Evolutionary conservation across 2,888 invertebrate genomes (phyloP), one percentile per base, ranked within the genome.

Genomic region (Drosophila merina): DNA sequence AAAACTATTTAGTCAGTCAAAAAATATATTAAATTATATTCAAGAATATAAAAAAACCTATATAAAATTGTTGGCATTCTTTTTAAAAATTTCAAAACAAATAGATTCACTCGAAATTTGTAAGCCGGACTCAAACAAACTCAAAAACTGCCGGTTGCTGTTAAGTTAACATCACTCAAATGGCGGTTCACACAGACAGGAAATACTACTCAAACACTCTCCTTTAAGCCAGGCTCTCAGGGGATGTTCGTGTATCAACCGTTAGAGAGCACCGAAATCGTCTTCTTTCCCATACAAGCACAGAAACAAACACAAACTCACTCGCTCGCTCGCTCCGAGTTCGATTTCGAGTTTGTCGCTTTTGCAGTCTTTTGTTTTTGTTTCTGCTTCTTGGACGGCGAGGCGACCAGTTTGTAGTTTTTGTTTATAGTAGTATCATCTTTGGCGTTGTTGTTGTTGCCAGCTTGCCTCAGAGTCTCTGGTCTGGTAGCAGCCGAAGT

Each of bases 321-420:
- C 26, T 36, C 14, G n/a, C 28, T 9, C 28, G 51, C 60, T 28
- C 36, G 6, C 36, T 36, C 36, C 36, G 36, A 36, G 5, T 5
- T 28, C 28, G 28, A 42, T 31, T 10, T 50, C 54, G 57, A 45
- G 58, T 69, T 59, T 75, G 71, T 75, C 47, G 45, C 57, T 67
- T 59, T 64, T 47, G 66, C 66, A 60, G 75, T 72, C 73, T 76
- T 63, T 80, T 59, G 83, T 75, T 73, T 72, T 80, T 83, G 84
- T 80, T 75, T 14, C 45, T 10, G 66, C 54, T 73, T 77, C 79
- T 79, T 77, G 74, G 36, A 36, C 12, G 36, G 36, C 40, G 14
- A 42, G 40, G 40, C 79, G 84, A 87, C 88, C 86, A 83, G 88
- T 85, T 88, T 86, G 80, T 77, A 74, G 77, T 76, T 76, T 76